phyloP scores from a whole-genome alignment of 2,797 vertebrate species.

The Takifugu rubripes region DNA sequence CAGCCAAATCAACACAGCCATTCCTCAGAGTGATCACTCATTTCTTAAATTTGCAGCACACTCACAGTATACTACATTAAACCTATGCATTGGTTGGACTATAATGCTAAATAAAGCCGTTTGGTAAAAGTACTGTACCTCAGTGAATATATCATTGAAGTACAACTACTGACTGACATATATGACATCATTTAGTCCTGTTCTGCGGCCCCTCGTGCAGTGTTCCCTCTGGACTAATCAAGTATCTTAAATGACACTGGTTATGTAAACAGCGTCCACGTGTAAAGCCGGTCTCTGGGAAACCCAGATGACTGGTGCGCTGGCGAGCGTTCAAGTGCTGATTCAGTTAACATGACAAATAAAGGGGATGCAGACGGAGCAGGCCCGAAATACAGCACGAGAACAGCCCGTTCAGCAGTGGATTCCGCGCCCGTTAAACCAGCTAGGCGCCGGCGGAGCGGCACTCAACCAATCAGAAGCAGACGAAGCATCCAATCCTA shows the following conservation, averaged over 20 bases:
- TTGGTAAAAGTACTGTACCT: too few species aligned
- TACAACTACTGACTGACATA: background rate
- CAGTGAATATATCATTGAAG: background rate
- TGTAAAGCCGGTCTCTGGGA: slow-evolving; percentile 32
- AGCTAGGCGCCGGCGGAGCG: background rate
- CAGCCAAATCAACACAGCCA: slow-evolving; percentile 45
- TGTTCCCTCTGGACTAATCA: slow-evolving; percentile 3
- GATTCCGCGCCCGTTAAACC: slow-evolving; percentile 34
- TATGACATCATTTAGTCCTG: slow-evolving; percentile 3
- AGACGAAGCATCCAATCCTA: slow-evolving; percentile 35
- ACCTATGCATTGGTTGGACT: too few species aligned
- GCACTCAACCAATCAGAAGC: slow-evolving; percentile 22
- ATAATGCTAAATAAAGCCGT: too few species aligned
- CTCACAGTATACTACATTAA: too few species aligned
- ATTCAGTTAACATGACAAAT: slow-evolving; percentile 53
- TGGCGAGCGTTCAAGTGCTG: slow-evolving; percentile 55
- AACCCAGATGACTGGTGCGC: slow-evolving; percentile 43
- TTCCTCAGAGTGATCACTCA: slow-evolving; percentile 30
- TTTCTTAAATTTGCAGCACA: slow-evolving; percentile 16
- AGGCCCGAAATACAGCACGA: slow-evolving; percentile 44
- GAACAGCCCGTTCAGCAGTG: slow-evolving; percentile 42
- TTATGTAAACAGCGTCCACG: slow-evolving; percentile 45
- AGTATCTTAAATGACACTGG: slow-evolving; percentile 17
- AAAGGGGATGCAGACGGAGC: slow-evolving; percentile 14
- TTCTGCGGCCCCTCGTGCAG: slow-evolving; percentile 3